Evolutionary conservation across 2,888 invertebrate genomes (phyloP).

Genomic region (Teleogryllus oceanicus): DNA sequence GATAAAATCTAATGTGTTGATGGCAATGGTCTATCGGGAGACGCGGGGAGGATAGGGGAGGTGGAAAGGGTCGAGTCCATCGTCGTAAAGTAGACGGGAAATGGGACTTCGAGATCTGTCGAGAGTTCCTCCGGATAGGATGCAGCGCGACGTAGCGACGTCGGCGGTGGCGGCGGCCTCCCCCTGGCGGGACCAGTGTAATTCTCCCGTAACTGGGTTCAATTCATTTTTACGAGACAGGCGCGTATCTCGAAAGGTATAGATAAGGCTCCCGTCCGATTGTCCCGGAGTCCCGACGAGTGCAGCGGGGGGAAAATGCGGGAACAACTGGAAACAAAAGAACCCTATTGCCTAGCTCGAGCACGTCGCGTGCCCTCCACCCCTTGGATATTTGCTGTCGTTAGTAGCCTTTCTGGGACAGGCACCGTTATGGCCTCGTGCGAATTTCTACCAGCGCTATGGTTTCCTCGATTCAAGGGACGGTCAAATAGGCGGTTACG

Average conservation of each 20-base stretch:
- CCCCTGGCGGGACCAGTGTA: neutral
- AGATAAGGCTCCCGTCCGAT: neutral
- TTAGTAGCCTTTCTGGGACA: no score
- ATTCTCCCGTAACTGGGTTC: neutral
- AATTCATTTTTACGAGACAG: constrained; percentile 18
- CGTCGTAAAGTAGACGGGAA: neutral
- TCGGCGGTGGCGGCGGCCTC: neutral
- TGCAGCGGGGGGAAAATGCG: neutral
- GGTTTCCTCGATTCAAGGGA: no score
- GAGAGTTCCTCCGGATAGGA: neutral
- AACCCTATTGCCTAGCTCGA: neutral
- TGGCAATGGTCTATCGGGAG: neutral
- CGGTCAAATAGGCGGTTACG: no score
- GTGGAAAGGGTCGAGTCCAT: neutral
- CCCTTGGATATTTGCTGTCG: no score
- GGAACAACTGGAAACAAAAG: neutral
- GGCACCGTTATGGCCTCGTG: no score
- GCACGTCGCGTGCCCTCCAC: no score
- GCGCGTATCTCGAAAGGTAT: neutral
- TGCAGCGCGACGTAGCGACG: neutral
- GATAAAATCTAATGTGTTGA: constrained; percentile 18
- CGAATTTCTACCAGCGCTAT: no score
- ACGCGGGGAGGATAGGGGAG: neutral
- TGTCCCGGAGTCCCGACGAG: neutral
- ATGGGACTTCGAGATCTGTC: neutral